A percentile compares a stretch with the other conserved stretches of the same genome.
These are phyloP conservation scores for Ylistrum balloti DNA, from an alignment of 1,140 invertebrate genomes.

Conservation along the genomic window DNA sequence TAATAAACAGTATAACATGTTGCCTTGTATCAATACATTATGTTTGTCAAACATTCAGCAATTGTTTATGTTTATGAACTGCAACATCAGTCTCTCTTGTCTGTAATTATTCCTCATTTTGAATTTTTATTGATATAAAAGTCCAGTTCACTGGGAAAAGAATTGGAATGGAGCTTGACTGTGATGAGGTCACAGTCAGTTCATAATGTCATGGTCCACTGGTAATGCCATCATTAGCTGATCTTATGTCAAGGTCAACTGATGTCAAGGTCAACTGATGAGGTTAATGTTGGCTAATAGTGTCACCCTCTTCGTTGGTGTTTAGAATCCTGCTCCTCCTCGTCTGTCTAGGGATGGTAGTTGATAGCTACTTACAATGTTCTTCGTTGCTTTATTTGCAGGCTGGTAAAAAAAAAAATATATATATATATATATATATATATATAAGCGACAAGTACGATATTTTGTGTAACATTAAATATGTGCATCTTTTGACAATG, in stretches of 20 bases:
- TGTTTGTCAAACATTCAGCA: too few species aligned
- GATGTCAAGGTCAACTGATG: neutral
- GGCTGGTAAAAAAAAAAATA: slow-evolving; percentile 64
- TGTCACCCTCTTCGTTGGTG: neutral
- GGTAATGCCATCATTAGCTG: neutral
- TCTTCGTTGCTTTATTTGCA: slow-evolving; percentile 71
- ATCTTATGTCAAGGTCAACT: neutral
- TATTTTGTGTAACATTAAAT: too few species aligned
- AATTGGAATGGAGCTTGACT: too few species aligned
- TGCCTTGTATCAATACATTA: neutral
- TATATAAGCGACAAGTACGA: too few species aligned
- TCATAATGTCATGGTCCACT: neutral
- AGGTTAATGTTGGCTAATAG: neutral
- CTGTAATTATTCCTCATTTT: neutral
- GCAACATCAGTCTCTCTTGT: neutral
- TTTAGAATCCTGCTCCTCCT: slow-evolving; percentile 59
- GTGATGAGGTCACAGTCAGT: neutral
- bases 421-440: too few species aligned
- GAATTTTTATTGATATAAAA: neutral
- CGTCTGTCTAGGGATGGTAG: slow-evolving; percentile 72
- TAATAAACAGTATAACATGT: neutral
- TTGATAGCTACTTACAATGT: slow-evolving; percentile 72
- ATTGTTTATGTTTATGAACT: too few species aligned
- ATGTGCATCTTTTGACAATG: neutral
- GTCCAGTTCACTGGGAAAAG: neutral